These are phyloP conservation scores for Melanophora roralis DNA, from an alignment of 2,888 invertebrate species.

Conservation along the genomic window DNA sequence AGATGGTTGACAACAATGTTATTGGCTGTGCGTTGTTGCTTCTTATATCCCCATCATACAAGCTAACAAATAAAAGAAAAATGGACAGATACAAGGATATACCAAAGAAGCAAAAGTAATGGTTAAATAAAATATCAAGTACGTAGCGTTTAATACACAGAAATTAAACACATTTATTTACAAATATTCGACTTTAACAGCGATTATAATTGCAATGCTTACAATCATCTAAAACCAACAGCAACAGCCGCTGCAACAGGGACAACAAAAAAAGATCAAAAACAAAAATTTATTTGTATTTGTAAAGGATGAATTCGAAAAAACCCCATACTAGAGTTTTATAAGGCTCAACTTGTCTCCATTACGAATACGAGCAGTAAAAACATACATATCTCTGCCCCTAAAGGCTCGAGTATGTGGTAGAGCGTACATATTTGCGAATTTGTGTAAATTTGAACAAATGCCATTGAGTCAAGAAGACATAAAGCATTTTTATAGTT, in stretches of 20 bases:
- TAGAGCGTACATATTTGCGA: constrained; percentile 13
- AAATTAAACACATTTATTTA: not conserved
- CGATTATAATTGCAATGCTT: constrained; percentile 47
- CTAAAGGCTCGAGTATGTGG: constrained; percentile 9
- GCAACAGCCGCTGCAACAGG: constrained; percentile 40
- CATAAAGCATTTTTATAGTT: constrained; percentile 51
- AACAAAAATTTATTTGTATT: constrained; percentile 23
- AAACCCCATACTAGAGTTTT: not conserved
- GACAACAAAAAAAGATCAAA: constrained; percentile 41
- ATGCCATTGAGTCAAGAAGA: constrained; percentile 60
- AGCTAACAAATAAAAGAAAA: not conserved
- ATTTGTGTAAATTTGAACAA: constrained; percentile 57
- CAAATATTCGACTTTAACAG: constrained; percentile 27
- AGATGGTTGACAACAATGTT: constrained; percentile 60
- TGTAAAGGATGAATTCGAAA: constrained; percentile 20
- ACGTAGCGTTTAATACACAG: constrained; percentile 39
- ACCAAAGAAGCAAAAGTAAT: constrained; percentile 33
- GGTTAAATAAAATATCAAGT: constrained; percentile 54
- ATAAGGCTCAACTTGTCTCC: constrained; percentile 29
- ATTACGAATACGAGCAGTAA: constrained; percentile 15
- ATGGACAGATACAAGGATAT: not conserved
- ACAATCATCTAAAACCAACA: constrained; percentile 47
- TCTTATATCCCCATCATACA: constrained; percentile 26
- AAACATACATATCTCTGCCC: constrained; percentile 16
- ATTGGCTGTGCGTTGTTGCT: constrained; percentile 33